These are phyloP conservation scores for Chymomyza amoena DNA, from an alignment of 2,888 invertebrate genomes.

Conservation along the genomic window DNA sequence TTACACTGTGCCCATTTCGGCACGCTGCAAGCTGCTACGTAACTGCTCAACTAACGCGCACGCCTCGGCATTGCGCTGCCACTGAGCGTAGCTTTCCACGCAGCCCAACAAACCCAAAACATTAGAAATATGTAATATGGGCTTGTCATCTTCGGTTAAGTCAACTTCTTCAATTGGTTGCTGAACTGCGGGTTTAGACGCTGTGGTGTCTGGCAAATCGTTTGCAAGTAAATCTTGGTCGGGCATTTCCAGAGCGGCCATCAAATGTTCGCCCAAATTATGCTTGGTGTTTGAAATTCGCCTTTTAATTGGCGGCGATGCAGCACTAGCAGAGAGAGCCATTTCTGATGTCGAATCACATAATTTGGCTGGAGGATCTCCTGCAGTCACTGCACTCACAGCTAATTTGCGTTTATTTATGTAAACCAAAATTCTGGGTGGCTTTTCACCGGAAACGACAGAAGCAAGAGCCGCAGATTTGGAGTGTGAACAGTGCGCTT, in stretches of 20 bases:
- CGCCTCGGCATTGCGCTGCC: constrained; percentile 6
- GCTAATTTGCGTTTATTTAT: constrained; percentile 1
- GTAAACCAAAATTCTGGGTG: background rate
- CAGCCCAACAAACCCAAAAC: constrained; percentile 6
- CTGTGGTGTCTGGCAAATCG: constrained; percentile 5
- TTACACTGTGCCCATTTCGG: background rate
- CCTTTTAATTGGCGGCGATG: background rate
- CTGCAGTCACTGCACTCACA: background rate
- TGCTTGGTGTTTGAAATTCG: background rate
- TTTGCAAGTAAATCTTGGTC: background rate
- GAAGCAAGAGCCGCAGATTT: background rate
- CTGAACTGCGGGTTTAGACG: background rate
- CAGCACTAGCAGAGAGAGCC: background rate
- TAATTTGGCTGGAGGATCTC: background rate
- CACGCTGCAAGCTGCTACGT: background rate
- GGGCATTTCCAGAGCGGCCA: background rate
- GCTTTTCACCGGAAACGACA: background rate
- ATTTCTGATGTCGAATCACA: constrained; percentile 10
- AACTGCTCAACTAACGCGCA: background rate
- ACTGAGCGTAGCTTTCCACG: constrained; percentile 8
- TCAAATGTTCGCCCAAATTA: background rate
- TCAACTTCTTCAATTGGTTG: background rate
- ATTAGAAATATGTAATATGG: background rate
- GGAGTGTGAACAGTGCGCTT: background rate
- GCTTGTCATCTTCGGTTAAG: background rate